Base-by-base conservation (phyloP, 2,888 invertebrate genomes). In the Mechanitis mazaeus region DNA sequence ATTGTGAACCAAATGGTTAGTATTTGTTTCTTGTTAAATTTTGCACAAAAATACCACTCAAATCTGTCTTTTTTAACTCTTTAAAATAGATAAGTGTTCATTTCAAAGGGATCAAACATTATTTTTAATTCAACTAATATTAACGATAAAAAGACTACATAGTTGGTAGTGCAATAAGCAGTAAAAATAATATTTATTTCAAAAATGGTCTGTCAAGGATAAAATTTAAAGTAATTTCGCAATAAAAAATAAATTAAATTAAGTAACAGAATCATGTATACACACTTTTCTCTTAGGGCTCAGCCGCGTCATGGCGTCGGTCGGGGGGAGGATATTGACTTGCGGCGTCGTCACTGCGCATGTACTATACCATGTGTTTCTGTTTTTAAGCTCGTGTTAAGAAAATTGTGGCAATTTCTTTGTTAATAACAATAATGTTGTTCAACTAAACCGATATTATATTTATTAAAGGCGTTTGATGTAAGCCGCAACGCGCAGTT, bases 321-420 rank as follows among this genome's bases (percentile, higher is more conserved):
- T 73, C 78, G 81, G 78, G 72, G 79, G 76, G 90, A 85, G 88
- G 87, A 87, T 91, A 91, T 87, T 89, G 90, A 90, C 90, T 89
- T 81, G 87, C 83, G 80, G 68, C 79, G 83, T 75, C 83, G 77
- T 74, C 79, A 84, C 72, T 85, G 89, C 88, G 90, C 90, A 88
- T 87, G 86, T 80, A 80, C 83, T 78, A 77, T 67, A 82, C 83
- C 86, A 85, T 85, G 85, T 87, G 87, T 86, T 85, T 84, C 85
- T 86, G 86, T 86, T 87, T 85, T 86, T 83, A 82, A 80, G 79
- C 69, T 69, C 74, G 67, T 73, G 69, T 69, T 72, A 75, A 76
- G 67, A 62, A 68, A 71, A 70, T 71, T 69, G 70, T 69, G 62
- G 63, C 68, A 59, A 68, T 69, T 70, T 69, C 69, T 69, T 68